Base-by-base conservation (phyloP, 64 coral and sea anemone species). In the Stichodactyla mertensii region DNA sequence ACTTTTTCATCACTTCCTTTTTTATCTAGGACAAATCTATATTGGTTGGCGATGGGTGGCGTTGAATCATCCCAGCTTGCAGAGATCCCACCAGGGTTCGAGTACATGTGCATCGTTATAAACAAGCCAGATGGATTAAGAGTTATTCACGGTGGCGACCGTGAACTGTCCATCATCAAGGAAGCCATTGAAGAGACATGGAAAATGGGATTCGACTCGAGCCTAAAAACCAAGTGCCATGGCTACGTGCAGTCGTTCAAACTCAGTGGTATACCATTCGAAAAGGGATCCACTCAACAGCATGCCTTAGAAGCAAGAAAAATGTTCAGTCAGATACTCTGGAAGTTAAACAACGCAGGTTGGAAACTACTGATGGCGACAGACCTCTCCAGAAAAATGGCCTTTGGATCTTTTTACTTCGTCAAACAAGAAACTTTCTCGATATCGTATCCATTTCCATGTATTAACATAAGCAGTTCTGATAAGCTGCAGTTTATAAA, bases 401-500 rank as follows among this genome's bases (percentile, higher is more conserved):
- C 92, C 77, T 82, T 91, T 55, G 58, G 87, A 16, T 90, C 95
- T 9, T 86, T 89, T 4, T 95, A 85, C 78, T 71, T 94, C 7
- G 93, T 98, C 80, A 92, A 90, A 20, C 87, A 98, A 88, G 70
- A 57, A 0, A 45, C 89, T 54, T 10, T 51, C 70, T 22, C 70
- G 27, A 27, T 61, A 26, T 71, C 89, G 5, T 66, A 64, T 14
- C 92, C 95, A 5, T 89, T 94, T 71, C 89, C 93, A 2, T 78
- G 88, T 77, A 86, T 98, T 7, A 86, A 89, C 28, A 84, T 98
- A 11, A 92, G 87, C 28, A 90, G 90, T 36, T 89, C 69, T 66
- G 95, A 98, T 51, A 98, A 86, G 71, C 77, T 98, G 24, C 89
- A 92, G 92, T 51, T 98, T 19, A 51, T 92, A 2, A 94, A 98